Percentiles rank a stretch among this genome's conserved stretches.
phyloP scores from a whole-genome alignment of 2,888 invertebrate genomes.

The Drosophila sordidapex region DNA sequence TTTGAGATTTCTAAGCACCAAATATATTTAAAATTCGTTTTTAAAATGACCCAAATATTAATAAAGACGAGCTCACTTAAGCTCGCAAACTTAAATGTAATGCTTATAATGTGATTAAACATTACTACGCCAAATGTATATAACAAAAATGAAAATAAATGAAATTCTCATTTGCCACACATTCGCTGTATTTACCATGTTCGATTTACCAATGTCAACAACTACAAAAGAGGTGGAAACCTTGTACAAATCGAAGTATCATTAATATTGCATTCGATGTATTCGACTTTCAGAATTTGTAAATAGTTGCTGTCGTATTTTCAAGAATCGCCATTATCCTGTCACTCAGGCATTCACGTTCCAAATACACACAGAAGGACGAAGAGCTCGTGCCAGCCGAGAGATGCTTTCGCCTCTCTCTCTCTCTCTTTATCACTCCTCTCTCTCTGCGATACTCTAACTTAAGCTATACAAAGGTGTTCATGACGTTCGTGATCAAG shows the following conservation, averaged over 20 bases:
- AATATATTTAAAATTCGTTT: neutral
- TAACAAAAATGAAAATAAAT: neutral
- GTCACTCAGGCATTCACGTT: neutral
- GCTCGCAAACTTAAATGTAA: neutral
- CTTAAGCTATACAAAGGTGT: neutral
- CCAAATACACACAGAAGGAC: neutral
- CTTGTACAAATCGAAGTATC: neutral
- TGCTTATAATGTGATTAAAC: neutral
- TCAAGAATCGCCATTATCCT: neutral
- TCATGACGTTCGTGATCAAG: neutral
- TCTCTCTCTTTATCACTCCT: neutral
- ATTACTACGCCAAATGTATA: neutral
- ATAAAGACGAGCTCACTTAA: neutral
- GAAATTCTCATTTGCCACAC: neutral
- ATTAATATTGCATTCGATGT: neutral
- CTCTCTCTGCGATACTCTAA: neutral
- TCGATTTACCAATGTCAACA: neutral
- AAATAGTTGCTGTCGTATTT: neutral
- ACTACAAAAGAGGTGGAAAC: too few relatives aligned
- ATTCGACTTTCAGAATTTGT: neutral
- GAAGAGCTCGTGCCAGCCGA: neutral
- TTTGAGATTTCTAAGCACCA: neutral
- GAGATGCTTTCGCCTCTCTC: neutral
- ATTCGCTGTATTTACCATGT: neutral
- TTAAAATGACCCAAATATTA: neutral